Base-by-base conservation (phyloP, 1,140 invertebrate species). In the Heliconius melpomene region DNA sequence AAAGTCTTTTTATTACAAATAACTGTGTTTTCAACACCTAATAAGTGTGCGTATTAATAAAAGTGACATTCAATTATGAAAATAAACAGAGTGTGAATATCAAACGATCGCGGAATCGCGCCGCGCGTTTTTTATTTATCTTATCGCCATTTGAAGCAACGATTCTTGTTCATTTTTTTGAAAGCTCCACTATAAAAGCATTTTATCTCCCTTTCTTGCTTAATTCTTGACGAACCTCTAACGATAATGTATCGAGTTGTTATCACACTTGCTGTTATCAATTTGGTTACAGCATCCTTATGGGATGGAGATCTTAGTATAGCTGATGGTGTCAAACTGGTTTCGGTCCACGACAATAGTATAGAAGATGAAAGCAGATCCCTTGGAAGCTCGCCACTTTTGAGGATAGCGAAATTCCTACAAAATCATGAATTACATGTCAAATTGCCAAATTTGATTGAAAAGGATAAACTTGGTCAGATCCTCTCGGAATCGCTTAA, bases 371-470 rank as follows among this genome's bases (percentile, higher is more conserved):
- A 95, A 50, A 93, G 93, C 0, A 91, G 95, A 36, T 91, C 92
- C 9, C 86, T 95, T 8, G 95, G 95, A 20, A 95, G 95, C 29
- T 95, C 95, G 1, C 84, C 95, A 0, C 81, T 97, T 38, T 95
- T 94, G 2, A 94, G 95, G 2, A 87, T 97, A 60, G 93, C 96
- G 23, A 95, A 95, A 76, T 97, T 97, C 83, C 86, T 97, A 2
- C 95, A 96, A 80, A 96, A 94, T 11, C 96, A 97, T 84, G 97
- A 97, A 84, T 86, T 97, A 1, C 95, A 96, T 82, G 95, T 97
- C 7, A 96, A 96, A 80, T 89, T 97, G 71, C 96, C 96, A 0
- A 96, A 96, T 86, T 90, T 97, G 70, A 94, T 96, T 7, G 94
- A 94, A 72, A 95, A 93, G 83, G 93, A 94, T 13, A 92, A 93